Evolutionary conservation across 2,888 invertebrate species (phyloP).

Genomic region (Orgyia antiqua): DNA sequence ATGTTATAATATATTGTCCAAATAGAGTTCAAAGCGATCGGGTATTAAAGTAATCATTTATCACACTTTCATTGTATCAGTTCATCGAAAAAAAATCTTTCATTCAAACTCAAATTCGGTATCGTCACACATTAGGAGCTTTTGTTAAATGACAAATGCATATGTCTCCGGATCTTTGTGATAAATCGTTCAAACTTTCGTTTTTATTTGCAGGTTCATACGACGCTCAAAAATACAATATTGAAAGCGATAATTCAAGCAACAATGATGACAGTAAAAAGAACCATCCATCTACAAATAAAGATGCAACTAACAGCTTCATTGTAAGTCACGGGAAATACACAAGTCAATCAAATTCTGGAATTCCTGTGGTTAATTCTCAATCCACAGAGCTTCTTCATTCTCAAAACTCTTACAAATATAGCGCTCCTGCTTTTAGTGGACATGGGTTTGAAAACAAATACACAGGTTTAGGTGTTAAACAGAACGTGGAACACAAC

Average conservation of each 20-base stretch:
- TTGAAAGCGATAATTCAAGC: constrained; percentile 51
- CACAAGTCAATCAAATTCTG: constrained; percentile 22
- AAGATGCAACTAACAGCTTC: constrained; percentile 35
- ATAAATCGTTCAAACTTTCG: constrained; percentile 65
- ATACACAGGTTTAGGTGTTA: too few species aligned
- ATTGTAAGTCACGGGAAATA: constrained; percentile 45
- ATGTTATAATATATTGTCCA: constrained; percentile 4
- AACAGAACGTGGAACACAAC: too few species aligned
- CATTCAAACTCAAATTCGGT: constrained; percentile 33
- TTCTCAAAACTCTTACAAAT: too few species aligned
- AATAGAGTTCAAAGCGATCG: constrained; percentile 6
- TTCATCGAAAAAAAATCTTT: constrained; percentile 23
- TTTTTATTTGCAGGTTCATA: constrained; percentile 74
- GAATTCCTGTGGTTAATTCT: not conserved
- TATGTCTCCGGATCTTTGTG: constrained; percentile 46
- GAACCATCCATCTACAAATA: constrained; percentile 40
- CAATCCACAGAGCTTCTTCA: too few species aligned
- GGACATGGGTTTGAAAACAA: too few species aligned
- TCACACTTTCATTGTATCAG: constrained; percentile 15
- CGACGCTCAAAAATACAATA: constrained; percentile 64
- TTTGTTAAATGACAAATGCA: constrained; percentile 58
- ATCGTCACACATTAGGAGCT: constrained; percentile 33
- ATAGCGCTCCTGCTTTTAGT: too few species aligned
- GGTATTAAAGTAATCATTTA: constrained; percentile 6
- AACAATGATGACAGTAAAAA: constrained; percentile 44